Base-by-base conservation (phyloP, 2,888 invertebrate species). In the Podotricha telesiphe region DNA sequence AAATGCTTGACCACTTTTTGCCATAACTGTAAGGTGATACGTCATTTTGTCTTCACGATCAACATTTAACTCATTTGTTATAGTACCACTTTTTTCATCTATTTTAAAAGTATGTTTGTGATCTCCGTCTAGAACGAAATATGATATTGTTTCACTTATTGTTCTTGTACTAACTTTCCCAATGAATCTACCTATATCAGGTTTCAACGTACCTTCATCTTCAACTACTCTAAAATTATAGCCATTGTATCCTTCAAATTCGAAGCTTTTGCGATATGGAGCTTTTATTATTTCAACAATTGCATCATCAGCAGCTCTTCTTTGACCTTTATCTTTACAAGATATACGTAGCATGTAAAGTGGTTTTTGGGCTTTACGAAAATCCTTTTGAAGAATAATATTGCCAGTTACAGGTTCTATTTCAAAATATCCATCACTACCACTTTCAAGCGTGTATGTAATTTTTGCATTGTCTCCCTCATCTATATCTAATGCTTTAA, bases 401-500 rank as follows among this genome's bases (percentile, higher is more conserved):
- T 96, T 94, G 10, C 98, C 98, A 19, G 96, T 96, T 84, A 94
- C 94, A 65, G 96, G 94, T 81, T 98, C 97, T 28, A 98, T 93
- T 15, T 94, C 94, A 86, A 99, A 99, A 73, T 96, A 93, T 50
- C 95, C 96, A 76, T 96, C 96, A 68, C 96, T 96, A 34, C 96
- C 97, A 78, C 95, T 96, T 86, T 96, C 96, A 71, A 98, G 91
- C 76, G 94, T 95, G 82, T 96, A 98, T 69, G 95, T 95, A 55
- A 97, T 94, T 83, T 95, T 95, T 47, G 97, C 97, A 92, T 98
- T 98, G 81, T 96, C 96, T n/a, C 96, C 97, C 79, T 96, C 96
- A 86, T 99, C 99, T 73, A 94, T 94, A 93, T 99, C 99, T 67
- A 94, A 94, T 2, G 98, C 98, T 66, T 94, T 94, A 20, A 99